Base-by-base conservation (phyloP, 2,113 vertebrate species). In the Pseudopodoces humilis region DNA sequence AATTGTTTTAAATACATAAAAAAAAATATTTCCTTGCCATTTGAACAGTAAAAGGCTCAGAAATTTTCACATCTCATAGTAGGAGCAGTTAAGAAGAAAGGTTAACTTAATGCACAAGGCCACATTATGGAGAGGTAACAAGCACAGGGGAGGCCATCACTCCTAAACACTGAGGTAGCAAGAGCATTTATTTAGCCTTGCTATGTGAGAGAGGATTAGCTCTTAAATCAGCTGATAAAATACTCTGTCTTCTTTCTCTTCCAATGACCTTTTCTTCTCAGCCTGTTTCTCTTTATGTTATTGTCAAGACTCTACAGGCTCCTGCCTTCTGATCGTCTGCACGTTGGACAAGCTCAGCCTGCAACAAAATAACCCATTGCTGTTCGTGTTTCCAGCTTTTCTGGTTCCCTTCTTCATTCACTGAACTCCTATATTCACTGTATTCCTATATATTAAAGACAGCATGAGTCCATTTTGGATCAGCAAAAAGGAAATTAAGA, bases 201-300 rank as follows among this genome's bases (percentile, higher is more conserved):
- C 60, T 60, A 17, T 63, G 41, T 68, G 62, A 84, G 41, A 90
- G 21, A 68, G 39, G 64, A 92, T 88, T 91, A 92, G 69, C 50
- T 86, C 83, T 92, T 92, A 96, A 95, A 95, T 68, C 77, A 79
- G 22, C 56, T 64, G 56, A 88, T 72, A 89, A 91, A 94, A 94
- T 64, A 16, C 56, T 30, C 17, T 79, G 30, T 81, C 37, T 2
- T 3, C 43, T 86, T 76, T 95, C 64, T 74, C 44, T 82, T 71
- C 31, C 79, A 78, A 25, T 60, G 64, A 92, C 79, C 83, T 95
- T 95, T 83, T 63, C 58, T 56, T 81, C 79, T 80, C 35, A 92
- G 47, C 8, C 60, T 78, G 20, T 22, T 59, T 83, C 49, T 90
- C 25, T 82, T 86, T 59, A 88, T 52, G 81, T 63, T 92, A 64